These are phyloP conservation scores for Pygathrix nemaeus DNA, from an alignment of 2,113 vertebrate species.

Conservation along the genomic window DNA sequence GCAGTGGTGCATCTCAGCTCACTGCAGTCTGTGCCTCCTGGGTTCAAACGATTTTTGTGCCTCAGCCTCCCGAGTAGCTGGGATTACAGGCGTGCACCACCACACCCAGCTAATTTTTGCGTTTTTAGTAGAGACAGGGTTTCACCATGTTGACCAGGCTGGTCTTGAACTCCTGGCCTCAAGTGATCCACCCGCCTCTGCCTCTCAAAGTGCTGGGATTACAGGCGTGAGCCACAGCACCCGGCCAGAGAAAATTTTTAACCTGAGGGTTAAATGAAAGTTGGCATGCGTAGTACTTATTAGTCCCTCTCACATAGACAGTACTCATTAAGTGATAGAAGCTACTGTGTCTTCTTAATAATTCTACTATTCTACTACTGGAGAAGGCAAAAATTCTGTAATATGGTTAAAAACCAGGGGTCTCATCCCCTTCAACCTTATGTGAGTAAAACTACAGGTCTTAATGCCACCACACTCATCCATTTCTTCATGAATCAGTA, in stretches of 20 bases:
- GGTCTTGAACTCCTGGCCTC: too few species aligned
- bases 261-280: background rate
- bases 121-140: too few species aligned
- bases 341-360: background rate
- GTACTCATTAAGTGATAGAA: background rate
- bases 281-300: background rate
- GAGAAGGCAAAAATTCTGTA: constrained; percentile 7
- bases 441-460: constrained; percentile 17
- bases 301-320: background rate
- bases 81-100: too few species aligned
- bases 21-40: too few species aligned
- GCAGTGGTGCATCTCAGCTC: too few species aligned
- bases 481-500: constrained; percentile 41
- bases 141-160: too few species aligned
- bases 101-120: too few species aligned
- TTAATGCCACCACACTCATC: background rate
- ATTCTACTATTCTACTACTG: background rate
- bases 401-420: background rate
- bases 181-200: too few species aligned
- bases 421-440: background rate
- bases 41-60: too few species aligned
- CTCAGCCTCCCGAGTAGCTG: too few species aligned
- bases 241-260: constrained; percentile 75
- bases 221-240: too few species aligned
- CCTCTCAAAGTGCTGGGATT: too few species aligned